phyloP scores from a whole-genome alignment of 2,113 vertebrate species.

The Halcyon malimbica region DNA sequence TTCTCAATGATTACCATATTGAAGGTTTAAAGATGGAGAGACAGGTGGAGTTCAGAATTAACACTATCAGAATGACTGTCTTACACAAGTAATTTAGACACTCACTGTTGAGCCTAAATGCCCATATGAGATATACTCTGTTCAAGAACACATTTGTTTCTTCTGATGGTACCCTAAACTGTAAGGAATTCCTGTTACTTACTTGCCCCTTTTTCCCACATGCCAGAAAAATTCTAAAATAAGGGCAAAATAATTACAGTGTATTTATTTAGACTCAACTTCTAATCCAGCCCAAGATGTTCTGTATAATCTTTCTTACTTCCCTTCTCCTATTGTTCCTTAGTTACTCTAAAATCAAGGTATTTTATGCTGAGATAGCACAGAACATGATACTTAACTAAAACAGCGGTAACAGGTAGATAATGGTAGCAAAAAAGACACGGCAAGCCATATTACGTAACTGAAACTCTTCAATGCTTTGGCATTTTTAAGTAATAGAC shows the following conservation, averaged over 20 bases:
- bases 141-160: not conserved
- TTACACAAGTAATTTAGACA: not conserved
- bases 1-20: not conserved
- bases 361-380: not conserved
- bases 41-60: not conserved
- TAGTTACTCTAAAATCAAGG: not conserved
- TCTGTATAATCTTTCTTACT: not conserved
- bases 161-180: not conserved
- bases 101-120: not conserved
- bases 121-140: not conserved
- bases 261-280: not conserved
- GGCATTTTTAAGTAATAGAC: not conserved
- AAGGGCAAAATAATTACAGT: not conserved
- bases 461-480: not conserved
- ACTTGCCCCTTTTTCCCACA: not conserved
- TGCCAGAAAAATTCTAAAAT: not conserved
- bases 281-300: not conserved
- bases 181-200: not conserved
- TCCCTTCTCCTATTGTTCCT: not conserved
- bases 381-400: not conserved
- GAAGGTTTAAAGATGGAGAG: not conserved
- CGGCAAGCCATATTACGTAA: not conserved
- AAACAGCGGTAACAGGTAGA: not conserved
- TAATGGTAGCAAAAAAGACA: not conserved
- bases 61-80: not conserved